These are phyloP conservation scores for Heliornis fulica DNA, from an alignment of 2,113 vertebrate genomes.

Conservation along the genomic window DNA sequence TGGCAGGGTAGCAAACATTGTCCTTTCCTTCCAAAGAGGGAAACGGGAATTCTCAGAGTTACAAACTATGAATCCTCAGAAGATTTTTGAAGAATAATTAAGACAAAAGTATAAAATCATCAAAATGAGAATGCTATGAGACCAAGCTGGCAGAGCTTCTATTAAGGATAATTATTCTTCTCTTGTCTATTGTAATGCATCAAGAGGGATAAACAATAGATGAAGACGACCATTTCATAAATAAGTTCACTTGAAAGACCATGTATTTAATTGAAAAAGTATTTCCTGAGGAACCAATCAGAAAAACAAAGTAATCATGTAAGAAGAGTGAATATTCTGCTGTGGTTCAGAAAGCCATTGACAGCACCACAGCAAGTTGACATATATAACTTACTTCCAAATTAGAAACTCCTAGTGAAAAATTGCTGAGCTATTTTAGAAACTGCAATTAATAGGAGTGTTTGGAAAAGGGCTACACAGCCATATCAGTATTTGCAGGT, in stretches of 20 bases:
- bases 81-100: neutral
- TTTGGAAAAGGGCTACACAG: neutral
- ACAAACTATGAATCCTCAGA: neutral
- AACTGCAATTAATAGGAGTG: neutral
- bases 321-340: neutral
- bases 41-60: neutral
- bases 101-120: neutral
- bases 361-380: neutral
- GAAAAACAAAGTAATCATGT: neutral
- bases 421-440: neutral
- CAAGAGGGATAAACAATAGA: neutral
- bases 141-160: neutral
- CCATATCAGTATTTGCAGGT: neutral
- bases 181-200: neutral
- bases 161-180: neutral
- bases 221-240: neutral
- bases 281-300: conserved; percentile 27
- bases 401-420: neutral
- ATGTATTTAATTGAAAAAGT: neutral
- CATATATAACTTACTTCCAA: neutral
- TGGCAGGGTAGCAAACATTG: neutral
- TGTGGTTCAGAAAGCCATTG: neutral
- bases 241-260: neutral
- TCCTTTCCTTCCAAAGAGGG: neutral
- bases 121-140: neutral